Base-by-base conservation (phyloP, 2,888 invertebrate genomes). In the Cantharis flavilabris region DNA sequence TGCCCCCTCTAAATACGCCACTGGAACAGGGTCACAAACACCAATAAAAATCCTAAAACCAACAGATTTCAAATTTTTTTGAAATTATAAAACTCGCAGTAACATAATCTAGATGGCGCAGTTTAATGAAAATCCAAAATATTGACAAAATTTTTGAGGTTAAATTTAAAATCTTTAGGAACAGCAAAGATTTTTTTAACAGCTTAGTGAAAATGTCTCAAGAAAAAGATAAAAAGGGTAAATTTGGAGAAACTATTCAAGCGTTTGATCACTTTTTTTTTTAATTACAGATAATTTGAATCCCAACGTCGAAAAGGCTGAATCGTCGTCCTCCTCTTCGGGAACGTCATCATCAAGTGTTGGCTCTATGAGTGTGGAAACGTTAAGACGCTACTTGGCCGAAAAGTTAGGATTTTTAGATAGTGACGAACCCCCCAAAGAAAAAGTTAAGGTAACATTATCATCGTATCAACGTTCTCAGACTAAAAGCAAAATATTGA, bases 311-410 rank as follows among this genome's bases (percentile, higher is more conserved):
- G 49, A 49, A 49, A 49, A 49, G 49, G 49, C 49, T 7, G 49
- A 49, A 49, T 49, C 49, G n/a, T 49, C 49, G n/a, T 72, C 72
- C 26, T 64, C 72, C 26, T 72, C 72, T 2, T 70, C 23, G 5
- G 64, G 71, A 9, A 13, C 62, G 0, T 75, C 69, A 4, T 65
- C 33, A 23, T 64, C 79, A 9, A 78, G 76, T 28, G 69, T 79
- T 75, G 91, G 91, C 79, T 86, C 87, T 49, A 87, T 90, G 72
- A 90, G 91, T 82, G 91, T 95, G 84, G 93, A 94, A 82, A 89
- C 90, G 74, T 90, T 95, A 71, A 88, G 92, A 73, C 90, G 91
- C 82, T 94, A 92, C 87, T 90, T 95, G 81, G 90, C 92, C 11
- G 90, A 92, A 78, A 94, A 93, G 84, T 88, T 95, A 2, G 91